phyloP scores from a whole-genome alignment of 1,140 invertebrate genomes.

The Ostrea denselamellosa region DNA sequence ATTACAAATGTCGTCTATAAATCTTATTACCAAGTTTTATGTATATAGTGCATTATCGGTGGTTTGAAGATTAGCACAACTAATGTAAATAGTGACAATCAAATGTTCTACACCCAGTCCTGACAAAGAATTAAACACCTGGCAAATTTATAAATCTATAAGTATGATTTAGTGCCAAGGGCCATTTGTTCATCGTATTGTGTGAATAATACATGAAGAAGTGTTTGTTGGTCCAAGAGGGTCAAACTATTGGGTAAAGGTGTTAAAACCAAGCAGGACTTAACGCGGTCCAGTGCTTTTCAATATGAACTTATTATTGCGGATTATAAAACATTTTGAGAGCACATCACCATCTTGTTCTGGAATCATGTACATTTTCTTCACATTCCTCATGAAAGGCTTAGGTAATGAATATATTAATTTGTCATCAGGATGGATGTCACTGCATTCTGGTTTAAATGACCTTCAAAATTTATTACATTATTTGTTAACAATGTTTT shows the following conservation, averaged over 20 bases:
- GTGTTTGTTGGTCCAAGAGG: slow-evolving; percentile 37
- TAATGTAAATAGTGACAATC: slow-evolving; percentile 12
- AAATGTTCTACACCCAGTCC: neutral
- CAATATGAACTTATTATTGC: slow-evolving; percentile 14
- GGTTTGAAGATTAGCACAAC: neutral
- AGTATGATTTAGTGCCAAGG: slow-evolving; percentile 42
- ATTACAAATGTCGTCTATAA: neutral
- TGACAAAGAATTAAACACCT: slow-evolving; percentile 40
- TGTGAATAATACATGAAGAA: slow-evolving; percentile 19
- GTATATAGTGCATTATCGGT: slow-evolving; percentile 12
- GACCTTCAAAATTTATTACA: neutral
- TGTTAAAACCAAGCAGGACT: slow-evolving; percentile 33
- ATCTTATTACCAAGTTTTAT: neutral
- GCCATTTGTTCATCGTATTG: slow-evolving; percentile 37
- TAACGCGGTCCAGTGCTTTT: neutral
- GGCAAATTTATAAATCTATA: slow-evolving; percentile 33
- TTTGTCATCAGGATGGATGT: neutral
- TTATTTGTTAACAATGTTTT: neutral
- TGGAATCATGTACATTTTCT: neutral
- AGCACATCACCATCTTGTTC: neutral
- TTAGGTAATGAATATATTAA: neutral
- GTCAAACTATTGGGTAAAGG: neutral
- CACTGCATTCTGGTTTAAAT: neutral
- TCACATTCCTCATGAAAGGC: neutral
- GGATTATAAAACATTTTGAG: slow-evolving; percentile 27